Evolutionary conservation across 2,888 invertebrate genomes (phyloP).

Genomic region (Polyploca ridens): DNA sequence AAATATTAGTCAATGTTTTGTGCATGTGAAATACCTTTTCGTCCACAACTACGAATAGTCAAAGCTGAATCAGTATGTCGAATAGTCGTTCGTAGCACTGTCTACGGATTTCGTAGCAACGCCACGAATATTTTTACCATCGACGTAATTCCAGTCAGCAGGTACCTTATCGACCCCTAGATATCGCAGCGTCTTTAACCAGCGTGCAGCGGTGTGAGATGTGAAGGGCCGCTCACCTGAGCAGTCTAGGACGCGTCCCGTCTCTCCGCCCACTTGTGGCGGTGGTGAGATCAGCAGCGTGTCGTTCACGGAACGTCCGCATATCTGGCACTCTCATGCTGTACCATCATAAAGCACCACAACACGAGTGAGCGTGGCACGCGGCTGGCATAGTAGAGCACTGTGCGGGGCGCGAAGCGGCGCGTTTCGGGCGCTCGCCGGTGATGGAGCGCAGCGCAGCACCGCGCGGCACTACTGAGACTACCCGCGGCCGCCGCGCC

Average conservation of each 20-base stretch:
- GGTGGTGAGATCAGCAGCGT: conserved; percentile 58
- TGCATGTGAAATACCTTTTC: not conserved
- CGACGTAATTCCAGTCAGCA: conserved; percentile 37
- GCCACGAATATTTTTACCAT: conserved; percentile 21
- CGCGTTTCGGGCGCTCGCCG: conserved; percentile 14
- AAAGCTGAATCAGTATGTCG: not conserved
- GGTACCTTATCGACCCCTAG: conserved; percentile 73
- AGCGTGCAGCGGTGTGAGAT: conserved; percentile 51
- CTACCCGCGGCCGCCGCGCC: conserved; percentile 41
- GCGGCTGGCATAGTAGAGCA: conserved; percentile 69
- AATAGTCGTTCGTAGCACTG: conserved; percentile 32
- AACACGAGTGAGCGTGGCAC: conserved; percentile 75
- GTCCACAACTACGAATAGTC: not conserved
- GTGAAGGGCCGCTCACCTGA: conserved; percentile 77
- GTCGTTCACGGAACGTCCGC: conserved; percentile 80
- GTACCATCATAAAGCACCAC: conserved; percentile 82
- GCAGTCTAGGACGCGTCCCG: conserved; percentile 68
- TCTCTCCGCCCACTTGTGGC: conserved; percentile 81
- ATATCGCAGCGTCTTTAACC: conserved; percentile 57
- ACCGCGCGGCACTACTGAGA: conserved; percentile 57
- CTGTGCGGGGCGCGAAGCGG: conserved; percentile 19
- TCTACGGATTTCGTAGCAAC: conserved; percentile 42
- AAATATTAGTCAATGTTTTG: not conserved
- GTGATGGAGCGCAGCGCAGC: conserved; percentile 9
- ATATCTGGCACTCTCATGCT: conserved; percentile 79